These are phyloP conservation scores for Pagetopsis macropterus DNA, from an alignment of 2,797 vertebrate genomes.

Conservation along the genomic window DNA sequence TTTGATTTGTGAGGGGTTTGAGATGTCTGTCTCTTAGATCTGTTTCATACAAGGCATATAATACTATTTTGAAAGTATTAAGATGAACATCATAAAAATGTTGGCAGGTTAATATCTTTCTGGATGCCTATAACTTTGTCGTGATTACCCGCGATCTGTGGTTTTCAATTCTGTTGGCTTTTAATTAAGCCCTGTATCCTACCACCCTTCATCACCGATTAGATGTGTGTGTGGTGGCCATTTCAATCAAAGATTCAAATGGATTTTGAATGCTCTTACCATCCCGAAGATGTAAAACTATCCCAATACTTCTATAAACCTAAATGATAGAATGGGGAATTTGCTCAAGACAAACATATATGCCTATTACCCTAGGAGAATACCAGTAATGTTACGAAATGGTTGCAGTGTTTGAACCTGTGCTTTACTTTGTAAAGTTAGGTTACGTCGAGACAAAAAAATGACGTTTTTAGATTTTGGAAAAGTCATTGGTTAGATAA, in stretches of 20 bases:
- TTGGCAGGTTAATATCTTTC: neutral
- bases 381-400: no score
- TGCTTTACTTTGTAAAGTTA: no score
- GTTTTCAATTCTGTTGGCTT: neutral
- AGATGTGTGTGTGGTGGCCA: neutral
- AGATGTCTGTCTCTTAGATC: neutral
- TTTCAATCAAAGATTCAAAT: neutral
- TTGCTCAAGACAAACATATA: no score
- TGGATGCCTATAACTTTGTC: neutral
- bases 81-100: neutral
- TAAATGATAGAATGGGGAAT: no score
- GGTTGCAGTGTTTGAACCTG: no score
- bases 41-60: neutral
- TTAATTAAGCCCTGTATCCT: neutral
- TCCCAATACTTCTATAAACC: no score
- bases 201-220: neutral
- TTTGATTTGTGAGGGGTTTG: slow-evolving; percentile 7
- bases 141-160: neutral
- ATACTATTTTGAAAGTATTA: neutral
- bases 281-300: neutral
- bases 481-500: no score
- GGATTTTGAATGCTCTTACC: neutral
- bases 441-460: no score
- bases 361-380: no score
- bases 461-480: no score